Conservation (phyloP, 2,888 invertebrate genomes). For the Plemyria rubiginata region DNA sequence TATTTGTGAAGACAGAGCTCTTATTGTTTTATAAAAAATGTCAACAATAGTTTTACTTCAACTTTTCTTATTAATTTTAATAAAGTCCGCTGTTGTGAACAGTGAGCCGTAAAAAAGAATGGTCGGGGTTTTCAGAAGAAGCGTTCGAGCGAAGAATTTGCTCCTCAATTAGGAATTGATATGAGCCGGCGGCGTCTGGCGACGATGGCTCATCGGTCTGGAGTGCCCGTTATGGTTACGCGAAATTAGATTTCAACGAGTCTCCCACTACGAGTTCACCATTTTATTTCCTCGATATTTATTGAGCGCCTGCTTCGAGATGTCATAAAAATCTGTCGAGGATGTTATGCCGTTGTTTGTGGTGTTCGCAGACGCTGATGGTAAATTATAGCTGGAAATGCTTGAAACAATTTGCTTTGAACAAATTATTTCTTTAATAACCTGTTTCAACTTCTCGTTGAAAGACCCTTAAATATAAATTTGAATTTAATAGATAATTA, state of each 20-base stretch:
- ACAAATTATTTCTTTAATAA: not conserved
- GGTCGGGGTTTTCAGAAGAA: constrained; percentile 58
- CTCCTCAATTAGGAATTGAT: constrained; percentile 82
- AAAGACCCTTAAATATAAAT: too few species aligned
- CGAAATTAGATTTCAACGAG: constrained; percentile 86
- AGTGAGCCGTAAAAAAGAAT: constrained; percentile 47
- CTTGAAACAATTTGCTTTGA: not conserved
- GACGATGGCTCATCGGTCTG: constrained; percentile 81
- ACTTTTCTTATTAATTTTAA: constrained; percentile 38
- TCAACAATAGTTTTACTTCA: constrained; percentile 5
- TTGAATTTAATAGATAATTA: too few species aligned
- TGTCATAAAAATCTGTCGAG: constrained; percentile 45
- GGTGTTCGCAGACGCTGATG: constrained; percentile 31
- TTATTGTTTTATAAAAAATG: constrained; percentile 23
- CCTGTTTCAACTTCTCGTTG: too few species aligned
- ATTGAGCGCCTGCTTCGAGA: constrained; percentile 55
- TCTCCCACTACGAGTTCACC: constrained; percentile 65
- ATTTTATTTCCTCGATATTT: constrained; percentile 73
- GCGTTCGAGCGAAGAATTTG: constrained; percentile 61
- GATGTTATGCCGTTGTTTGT: constrained; percentile 38
- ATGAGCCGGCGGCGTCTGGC: constrained; percentile 78
- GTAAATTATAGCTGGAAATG: constrained; percentile 21
- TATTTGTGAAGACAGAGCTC: constrained; percentile 10
- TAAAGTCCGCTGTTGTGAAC: constrained; percentile 43
- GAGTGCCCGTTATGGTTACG: constrained; percentile 81